Evolutionary conservation across 2,888 invertebrate genomes (phyloP).

Genomic region (Euphydryas editha): DNA sequence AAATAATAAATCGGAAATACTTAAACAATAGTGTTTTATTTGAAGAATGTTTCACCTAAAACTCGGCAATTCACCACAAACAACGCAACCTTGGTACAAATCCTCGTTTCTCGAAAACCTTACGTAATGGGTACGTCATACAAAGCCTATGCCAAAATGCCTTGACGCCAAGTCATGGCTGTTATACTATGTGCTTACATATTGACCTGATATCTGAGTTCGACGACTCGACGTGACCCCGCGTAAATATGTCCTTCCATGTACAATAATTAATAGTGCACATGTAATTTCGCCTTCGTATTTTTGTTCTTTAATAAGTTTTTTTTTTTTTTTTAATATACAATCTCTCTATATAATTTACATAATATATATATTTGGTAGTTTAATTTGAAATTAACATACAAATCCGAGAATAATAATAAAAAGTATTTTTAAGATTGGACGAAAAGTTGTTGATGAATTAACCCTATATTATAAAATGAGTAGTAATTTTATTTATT

Average conservation of each 20-base stretch:
- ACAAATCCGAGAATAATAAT: no score
- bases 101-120: constrained; percentile 1
- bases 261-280: background rate
- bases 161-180: constrained; percentile 29
- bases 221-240: constrained; percentile 29
- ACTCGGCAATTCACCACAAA: background rate
- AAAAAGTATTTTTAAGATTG: no score
- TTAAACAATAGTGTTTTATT: background rate
- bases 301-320: background rate
- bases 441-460: no score
- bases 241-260: constrained; percentile 8
- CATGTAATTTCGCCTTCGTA: background rate
- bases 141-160: constrained; percentile 28
- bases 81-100: background rate
- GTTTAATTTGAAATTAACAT: no score
- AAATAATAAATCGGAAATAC: background rate
- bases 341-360: no score
- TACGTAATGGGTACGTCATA: constrained; percentile 16
- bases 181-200: constrained; percentile 18
- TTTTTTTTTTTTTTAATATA: background rate
- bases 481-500: no score
- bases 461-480: no score
- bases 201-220: constrained; percentile 33
- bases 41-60: background rate
- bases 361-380: no score